Base-by-base conservation (phyloP, 2,888 invertebrate species). In the Linyphia triangularis region DNA sequence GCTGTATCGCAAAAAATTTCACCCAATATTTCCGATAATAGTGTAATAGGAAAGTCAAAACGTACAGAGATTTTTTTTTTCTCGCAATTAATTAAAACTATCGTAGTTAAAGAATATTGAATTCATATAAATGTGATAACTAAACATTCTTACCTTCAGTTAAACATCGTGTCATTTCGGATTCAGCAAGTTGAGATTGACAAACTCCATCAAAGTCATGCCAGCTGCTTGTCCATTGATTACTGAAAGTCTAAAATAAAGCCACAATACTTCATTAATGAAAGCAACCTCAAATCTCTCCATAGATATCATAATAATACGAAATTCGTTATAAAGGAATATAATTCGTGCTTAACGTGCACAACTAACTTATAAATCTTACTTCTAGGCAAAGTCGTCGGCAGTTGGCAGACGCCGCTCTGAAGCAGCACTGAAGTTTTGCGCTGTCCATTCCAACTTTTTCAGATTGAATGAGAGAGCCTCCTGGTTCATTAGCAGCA, bases 401-500 rank as follows among this genome's bases (percentile, higher is more conserved):
- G 90, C 93, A 93, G 37, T 91, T 90, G 3, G 90, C 85, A 2
- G 92, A 92, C 10, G 90, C 90, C 0, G 97, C 97, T 93, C 95
- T 94, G 75, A 94, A 93, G 91, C 95, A 95, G 91, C 95, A 95
- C 92, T 97, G 96, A 89, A 97, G 94, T 92, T 98, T 98, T 4
- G 97, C 97, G 0, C 96, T 96, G 92, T 98, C 97, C 92, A 97
- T 95, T 0, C 96, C 96, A 37, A 96, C 94, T 28, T 95, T 93
- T 90, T 95, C 88, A 1, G 88, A 85, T 19, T 83, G 84, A 43
- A 73, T 84, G 2, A 83, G 59, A 28, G 89, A 84, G 10, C 89
- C 89, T 10, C 82, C 85, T 22, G 93, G 91, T 91, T 94, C 91
- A 92, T 94, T 92, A 0, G 93, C 93, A 10, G 33, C 81, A 51